Base-by-base conservation (phyloP, 2,888 invertebrate species). In the Microchrysa polita region DNA sequence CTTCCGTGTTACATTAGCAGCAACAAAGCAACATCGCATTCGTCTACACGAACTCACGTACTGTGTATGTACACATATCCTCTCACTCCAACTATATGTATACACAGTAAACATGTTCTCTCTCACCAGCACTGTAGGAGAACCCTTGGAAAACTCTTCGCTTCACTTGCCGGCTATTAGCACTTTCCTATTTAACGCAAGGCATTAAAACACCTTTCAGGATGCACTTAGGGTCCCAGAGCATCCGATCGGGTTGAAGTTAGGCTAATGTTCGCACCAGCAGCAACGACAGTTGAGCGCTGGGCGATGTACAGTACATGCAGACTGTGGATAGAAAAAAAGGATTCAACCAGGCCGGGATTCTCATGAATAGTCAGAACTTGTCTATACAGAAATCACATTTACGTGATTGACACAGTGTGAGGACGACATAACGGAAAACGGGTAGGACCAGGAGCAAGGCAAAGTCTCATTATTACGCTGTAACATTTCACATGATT, bases 201-300 rank as follows among this genome's bases (percentile, higher is more conserved):
- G 12, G 42, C 55, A 69, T 69, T 69, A 69, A 69, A 57, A 69
- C 69, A 69, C 69, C 69, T 55, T 69, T 55, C 40, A 55, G 57
- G 20, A 34, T 69, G 42, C 57, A 40, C 27, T 42, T 55, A 12
- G 22, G 44, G 65, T 44, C 2, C 20, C 22, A 65, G 20, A 61
- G 5, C 12, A 57, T 20, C 57, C 4, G 23, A 27, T 20, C 22
- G 40, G 23, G 44, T 22, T 16, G 44, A 20, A 22, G 48, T 20
- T 48, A 65, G 48, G 44, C 48, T 48, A 34, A 34, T 40, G 42
- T 16, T 12, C 20, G 44, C 44, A n/a, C 10, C 23, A 40, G 40
- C 61, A 18, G 34, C 23, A 40, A 14, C n/a, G n/a, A n/a, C n/a
- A n/a, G 22, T 65, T 65, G 22, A 4, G 5, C 65, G 10, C 12